Conservation (phyloP, 2,797 vertebrate genomes). For the Semotilus atromaculatus region DNA sequence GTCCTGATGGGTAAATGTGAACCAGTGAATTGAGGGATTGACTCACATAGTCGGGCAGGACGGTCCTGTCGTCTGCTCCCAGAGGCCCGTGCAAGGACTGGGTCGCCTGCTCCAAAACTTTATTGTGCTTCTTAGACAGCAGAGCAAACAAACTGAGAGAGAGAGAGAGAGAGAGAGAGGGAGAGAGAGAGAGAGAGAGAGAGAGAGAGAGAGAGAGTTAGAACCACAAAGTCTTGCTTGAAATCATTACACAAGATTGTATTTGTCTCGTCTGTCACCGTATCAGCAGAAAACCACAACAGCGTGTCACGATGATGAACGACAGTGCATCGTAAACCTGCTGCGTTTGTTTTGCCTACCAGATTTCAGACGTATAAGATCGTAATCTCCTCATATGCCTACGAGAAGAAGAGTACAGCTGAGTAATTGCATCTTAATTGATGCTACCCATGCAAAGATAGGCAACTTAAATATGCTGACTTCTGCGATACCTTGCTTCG, state of each 20-base stretch:
- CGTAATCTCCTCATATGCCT: not conserved
- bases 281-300: not conserved
- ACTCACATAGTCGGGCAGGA: constrained; percentile 97
- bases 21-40: constrained; percentile 1
- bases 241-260: not conserved
- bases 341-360: not conserved
- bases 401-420: not conserved
- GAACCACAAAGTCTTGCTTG: constrained; percentile 33
- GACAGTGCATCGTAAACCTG: not conserved
- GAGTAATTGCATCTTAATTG: not conserved
- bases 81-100: constrained; percentile 89
- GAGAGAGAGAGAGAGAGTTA: constrained; percentile 46
- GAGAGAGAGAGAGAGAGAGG: constrained; percentile 21
- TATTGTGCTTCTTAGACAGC: constrained; percentile 99
- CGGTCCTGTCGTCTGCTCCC: constrained; percentile 78
- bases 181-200: not conserved
- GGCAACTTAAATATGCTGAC: not conserved
- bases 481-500: not conserved
- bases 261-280: not conserved
- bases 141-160: constrained; percentile 90
- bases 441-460: not conserved
- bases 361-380: not conserved
- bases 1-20: not conserved
- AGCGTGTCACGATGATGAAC: not conserved
- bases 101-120: constrained; percentile 97